Evolutionary conservation across 2,797 vertebrate genomes (phyloP).

Genomic region (Sebastes matsubarae): DNA sequence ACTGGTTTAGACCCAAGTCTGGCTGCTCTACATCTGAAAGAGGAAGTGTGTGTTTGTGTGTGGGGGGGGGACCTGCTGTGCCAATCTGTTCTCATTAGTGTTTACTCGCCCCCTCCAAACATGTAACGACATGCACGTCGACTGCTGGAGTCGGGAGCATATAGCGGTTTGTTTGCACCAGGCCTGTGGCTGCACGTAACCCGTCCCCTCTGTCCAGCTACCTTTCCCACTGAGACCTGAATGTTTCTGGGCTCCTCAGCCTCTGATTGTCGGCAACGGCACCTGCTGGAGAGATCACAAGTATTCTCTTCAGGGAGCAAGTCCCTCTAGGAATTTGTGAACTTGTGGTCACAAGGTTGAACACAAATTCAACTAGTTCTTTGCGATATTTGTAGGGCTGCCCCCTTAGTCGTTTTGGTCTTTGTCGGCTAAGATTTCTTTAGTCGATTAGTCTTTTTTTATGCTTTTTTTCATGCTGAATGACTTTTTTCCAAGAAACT

Average conservation of each 20-base stretch:
- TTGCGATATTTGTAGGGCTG: background rate
- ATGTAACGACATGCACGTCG: conserved; percentile 46
- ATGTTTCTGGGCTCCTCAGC: background rate
- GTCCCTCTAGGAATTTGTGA: background rate
- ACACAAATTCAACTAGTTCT: background rate
- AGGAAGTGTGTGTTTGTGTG: conserved; percentile 34
- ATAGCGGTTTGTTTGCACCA: conserved; percentile 12
- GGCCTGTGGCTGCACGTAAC: conserved; percentile 29
- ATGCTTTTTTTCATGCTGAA: no score
- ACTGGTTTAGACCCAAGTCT: conserved; percentile 46
- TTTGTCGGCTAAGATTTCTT: no score
- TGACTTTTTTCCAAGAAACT: no score
- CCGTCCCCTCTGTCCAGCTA: background rate
- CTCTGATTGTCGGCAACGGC: background rate
- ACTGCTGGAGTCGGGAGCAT: conserved; percentile 26
- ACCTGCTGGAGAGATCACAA: conserved; percentile 1
- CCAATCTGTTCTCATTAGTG: conserved; percentile 70
- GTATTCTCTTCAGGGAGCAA: background rate
- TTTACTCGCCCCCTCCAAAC: conserved; percentile 60
- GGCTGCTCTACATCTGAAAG: conserved; percentile 58
- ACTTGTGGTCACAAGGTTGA: background rate
- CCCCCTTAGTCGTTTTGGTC: no score
- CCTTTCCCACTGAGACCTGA: background rate
- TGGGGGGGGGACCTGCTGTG: conserved; percentile 44
- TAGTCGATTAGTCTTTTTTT: no score